Percentiles rank a stretch among this genome's conserved stretches.
phyloP scores from a whole-genome alignment of 2,888 invertebrate species.

The Thalpophila matura region DNA sequence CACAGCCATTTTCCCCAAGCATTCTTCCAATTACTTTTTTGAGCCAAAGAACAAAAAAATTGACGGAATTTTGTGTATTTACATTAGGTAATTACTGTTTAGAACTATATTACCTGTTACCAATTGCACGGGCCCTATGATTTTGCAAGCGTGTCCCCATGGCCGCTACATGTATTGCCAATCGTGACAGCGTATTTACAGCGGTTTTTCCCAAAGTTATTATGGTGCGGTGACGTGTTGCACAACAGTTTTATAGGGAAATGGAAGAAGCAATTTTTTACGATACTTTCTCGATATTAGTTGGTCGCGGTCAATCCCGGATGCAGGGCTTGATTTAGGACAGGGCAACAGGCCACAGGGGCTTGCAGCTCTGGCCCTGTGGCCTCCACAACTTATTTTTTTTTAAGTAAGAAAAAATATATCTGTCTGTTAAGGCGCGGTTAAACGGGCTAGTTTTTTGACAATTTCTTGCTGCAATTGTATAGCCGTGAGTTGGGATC shows the following conservation, averaged over 20 bases:
- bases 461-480: too few relatives aligned
- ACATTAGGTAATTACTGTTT: slow-evolving; percentile 58
- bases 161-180: slow-evolving; percentile 75
- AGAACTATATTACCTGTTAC: slow-evolving; percentile 52
- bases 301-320: too few relatives aligned
- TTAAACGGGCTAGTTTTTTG: too few relatives aligned
- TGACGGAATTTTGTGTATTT: slow-evolving; percentile 64
- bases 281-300: too few relatives aligned
- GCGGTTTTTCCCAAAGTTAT: slow-evolving; percentile 60
- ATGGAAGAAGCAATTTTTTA: too few relatives aligned
- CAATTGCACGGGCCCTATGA: slow-evolving; percentile 59
- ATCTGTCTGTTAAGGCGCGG: too few relatives aligned
- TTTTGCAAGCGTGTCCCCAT: slow-evolving; percentile 66
- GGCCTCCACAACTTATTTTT: too few relatives aligned
- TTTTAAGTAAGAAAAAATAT: too few relatives aligned
- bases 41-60: slow-evolving; percentile 38
- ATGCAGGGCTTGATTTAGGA: too few relatives aligned
- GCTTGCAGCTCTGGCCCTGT: too few relatives aligned
- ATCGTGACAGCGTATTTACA: slow-evolving; percentile 78
- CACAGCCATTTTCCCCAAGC: background rate
- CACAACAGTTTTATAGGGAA: background rate
- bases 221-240: slow-evolving; percentile 43
- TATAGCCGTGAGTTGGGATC: too few relatives aligned
- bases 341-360: too few relatives aligned
- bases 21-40: slow-evolving; percentile 12